Conservation (phyloP, 2,113 vertebrate species). For the Stegastes partitus region DNA sequence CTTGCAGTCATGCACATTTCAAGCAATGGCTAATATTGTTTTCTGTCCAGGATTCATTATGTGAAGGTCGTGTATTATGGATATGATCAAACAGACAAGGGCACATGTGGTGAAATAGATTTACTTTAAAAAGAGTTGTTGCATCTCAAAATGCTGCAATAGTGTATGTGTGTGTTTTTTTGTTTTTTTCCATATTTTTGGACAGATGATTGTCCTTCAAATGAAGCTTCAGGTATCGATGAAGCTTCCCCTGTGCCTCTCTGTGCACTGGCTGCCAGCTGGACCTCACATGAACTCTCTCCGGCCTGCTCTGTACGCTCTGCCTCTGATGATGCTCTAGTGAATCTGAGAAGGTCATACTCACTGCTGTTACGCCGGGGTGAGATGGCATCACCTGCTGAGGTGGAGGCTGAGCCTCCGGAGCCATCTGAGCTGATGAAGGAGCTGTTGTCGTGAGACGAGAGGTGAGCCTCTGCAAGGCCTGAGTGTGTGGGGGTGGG, state of each 20-base stretch:
- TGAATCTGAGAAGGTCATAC: slow-evolving; percentile 47
- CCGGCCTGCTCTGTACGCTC: slow-evolving; percentile 5
- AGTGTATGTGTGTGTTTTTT: neutral
- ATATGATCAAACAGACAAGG: neutral
- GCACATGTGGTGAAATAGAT: neutral
- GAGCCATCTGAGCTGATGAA: slow-evolving; percentile 74
- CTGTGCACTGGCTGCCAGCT: slow-evolving; percentile 11
- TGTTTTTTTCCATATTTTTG: neutral
- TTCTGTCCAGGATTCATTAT: neutral
- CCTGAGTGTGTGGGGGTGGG: slow-evolving; percentile 87
- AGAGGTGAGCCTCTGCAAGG: slow-evolving; percentile 85
- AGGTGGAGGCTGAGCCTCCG: slow-evolving; percentile 64
- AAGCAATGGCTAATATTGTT: too few relatives aligned
- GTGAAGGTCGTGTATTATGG: neutral
- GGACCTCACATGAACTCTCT: neutral
- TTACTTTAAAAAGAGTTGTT: slow-evolving; percentile 5
- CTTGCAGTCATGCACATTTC: too few relatives aligned
- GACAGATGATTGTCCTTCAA: neutral
- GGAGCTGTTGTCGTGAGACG: slow-evolving; percentile 65
- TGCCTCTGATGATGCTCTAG: slow-evolving; percentile 15
- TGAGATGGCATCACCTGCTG: slow-evolving; percentile 53
- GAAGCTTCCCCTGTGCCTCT: neutral
- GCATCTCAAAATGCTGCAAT: neutral
- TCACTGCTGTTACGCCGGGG: slow-evolving; percentile 74
- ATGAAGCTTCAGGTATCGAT: neutral